phyloP scores from a whole-genome alignment of 2,113 vertebrate genomes.

The Acanthochromis polyacanthus region DNA sequence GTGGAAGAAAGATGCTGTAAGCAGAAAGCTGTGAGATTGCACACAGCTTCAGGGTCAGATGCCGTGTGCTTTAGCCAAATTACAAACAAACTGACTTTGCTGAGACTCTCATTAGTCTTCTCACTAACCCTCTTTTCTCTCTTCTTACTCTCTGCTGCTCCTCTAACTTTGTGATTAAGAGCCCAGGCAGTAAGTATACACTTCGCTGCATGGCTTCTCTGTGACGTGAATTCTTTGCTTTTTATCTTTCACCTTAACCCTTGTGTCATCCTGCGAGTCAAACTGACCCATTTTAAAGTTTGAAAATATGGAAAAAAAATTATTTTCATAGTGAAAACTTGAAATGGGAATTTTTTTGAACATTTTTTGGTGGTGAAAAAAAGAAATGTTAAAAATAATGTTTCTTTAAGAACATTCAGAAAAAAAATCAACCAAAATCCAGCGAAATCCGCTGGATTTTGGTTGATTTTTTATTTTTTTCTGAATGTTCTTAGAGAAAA shows the following conservation, averaged over 20 bases:
- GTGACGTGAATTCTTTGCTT: slow-evolving; percentile 53
- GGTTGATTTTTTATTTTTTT: too few relatives aligned
- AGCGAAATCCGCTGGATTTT: too few relatives aligned
- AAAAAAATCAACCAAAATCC: too few relatives aligned
- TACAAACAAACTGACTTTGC: slow-evolving; percentile 37
- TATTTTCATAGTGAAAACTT: too few relatives aligned
- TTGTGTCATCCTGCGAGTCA: too few relatives aligned
- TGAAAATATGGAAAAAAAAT: too few relatives aligned
- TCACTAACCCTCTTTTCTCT: slow-evolving; percentile 76
- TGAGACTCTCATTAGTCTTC: slow-evolving; percentile 50
- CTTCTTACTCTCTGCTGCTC: slow-evolving; percentile 62
- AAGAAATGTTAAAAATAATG: too few relatives aligned
- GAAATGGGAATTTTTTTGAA: too few relatives aligned
- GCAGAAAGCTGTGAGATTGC: slow-evolving; percentile 29
- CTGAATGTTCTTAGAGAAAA: too few relatives aligned
- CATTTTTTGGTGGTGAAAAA: too few relatives aligned
- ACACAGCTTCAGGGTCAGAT: slow-evolving; percentile 5
- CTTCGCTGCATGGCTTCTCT: slow-evolving; percentile 60
- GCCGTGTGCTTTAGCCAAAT: slow-evolving; percentile 22
- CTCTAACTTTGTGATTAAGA: slow-evolving; percentile 78
- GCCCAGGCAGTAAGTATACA: slow-evolving; percentile 85
- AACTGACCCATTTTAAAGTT: too few relatives aligned
- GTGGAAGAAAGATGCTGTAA: slow-evolving; percentile 47
- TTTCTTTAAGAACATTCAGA: too few relatives aligned
- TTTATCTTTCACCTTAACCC: slow-evolving; percentile 13